Conservation (phyloP, 2,113 vertebrate genomes). For the Alces alces region DNA sequence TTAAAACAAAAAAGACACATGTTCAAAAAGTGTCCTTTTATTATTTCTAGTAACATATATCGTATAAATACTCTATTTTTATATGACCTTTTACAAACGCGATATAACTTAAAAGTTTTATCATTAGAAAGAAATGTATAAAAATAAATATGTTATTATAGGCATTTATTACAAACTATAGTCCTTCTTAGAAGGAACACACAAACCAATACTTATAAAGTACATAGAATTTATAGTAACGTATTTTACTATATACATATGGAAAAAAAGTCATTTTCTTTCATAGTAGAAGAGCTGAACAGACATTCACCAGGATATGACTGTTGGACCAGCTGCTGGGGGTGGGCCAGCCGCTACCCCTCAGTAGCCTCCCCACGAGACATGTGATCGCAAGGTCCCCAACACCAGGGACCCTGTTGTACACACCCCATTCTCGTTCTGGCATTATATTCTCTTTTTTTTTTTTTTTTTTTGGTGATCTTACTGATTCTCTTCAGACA, state of each 20-base stretch:
- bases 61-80: constrained; percentile 99
- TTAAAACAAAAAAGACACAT: constrained; percentile 72
- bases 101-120: constrained; percentile 91
- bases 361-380: constrained; percentile 75
- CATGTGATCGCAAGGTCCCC: constrained; percentile 7
- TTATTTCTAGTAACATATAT: constrained; percentile 91
- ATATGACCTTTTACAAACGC: constrained; percentile 96
- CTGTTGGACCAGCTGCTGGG: constrained; percentile 75
- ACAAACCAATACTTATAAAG: constrained; percentile 96
- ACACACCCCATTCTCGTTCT: not conserved
- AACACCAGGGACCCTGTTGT: not conserved
- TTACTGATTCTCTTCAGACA: not conserved
- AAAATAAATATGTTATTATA: constrained; percentile 98
- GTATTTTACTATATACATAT: constrained; percentile 84
- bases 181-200: constrained; percentile 95
- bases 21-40: constrained; percentile 83
- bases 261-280: constrained; percentile 80
- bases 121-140: constrained; percentile 98
- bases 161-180: constrained; percentile 86
- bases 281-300: constrained; percentile 81
- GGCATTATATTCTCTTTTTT: not conserved
- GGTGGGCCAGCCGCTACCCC: constrained; percentile 84
- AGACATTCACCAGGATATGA: constrained; percentile 76
- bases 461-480: not conserved
- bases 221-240: constrained; percentile 85